These are phyloP conservation scores for Argyresthia goedartella DNA, from an alignment of 2,888 invertebrate species.

Conservation along the genomic window DNA sequence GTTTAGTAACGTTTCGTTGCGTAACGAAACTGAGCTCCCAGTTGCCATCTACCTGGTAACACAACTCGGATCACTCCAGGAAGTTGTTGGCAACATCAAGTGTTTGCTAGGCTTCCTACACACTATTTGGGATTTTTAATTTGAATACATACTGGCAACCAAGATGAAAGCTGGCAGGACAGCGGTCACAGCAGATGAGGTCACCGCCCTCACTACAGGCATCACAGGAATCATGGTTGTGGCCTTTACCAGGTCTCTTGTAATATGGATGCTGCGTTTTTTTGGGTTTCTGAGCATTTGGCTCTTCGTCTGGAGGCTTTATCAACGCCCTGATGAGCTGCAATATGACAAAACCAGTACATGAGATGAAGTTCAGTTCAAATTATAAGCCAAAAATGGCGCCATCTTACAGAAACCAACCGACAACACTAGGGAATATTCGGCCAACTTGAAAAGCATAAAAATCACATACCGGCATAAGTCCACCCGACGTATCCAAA, in stretches of 20 bases:
- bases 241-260: conserved; percentile 88
- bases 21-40: no score
- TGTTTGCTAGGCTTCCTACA: no score
- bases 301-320: conserved; percentile 87
- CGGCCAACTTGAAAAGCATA: conserved; percentile 19
- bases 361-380: neutral
- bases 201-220: conserved; percentile 96
- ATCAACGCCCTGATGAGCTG: conserved; percentile 92
- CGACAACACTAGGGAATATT: conserved; percentile 8
- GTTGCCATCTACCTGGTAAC: no score
- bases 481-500: conserved; percentile 82
- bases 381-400: conserved; percentile 19
- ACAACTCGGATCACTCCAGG: no score
- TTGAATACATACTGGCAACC: conserved; percentile 93
- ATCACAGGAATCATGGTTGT: conserved; percentile 94
- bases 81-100: no score
- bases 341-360: conserved; percentile 20
- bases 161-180: conserved; percentile 95
- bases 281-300: conserved; percentile 67
- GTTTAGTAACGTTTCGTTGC: no score
- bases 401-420: conserved; percentile 20
- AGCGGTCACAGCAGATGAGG: conserved; percentile 94
- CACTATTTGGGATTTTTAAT: no score
- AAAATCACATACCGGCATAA: conserved; percentile 86
- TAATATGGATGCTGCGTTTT: conserved; percentile 85